These are phyloP conservation scores for Coptotermes formosanus DNA, from an alignment of 1,140 invertebrate species.

Conservation along the genomic window DNA sequence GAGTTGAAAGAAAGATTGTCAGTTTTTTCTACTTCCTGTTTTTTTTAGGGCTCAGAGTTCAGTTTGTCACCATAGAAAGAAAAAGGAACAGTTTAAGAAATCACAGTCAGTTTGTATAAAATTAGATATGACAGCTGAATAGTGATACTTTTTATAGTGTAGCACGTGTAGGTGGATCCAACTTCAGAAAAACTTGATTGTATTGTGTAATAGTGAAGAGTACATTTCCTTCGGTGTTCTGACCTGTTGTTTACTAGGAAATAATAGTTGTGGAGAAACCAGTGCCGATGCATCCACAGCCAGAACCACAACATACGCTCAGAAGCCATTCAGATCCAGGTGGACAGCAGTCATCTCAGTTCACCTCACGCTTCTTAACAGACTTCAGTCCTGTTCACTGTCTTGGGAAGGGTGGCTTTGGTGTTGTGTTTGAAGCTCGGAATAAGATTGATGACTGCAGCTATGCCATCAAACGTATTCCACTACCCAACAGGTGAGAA, in stretches of 20 bases:
- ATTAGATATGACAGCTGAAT: too few relatives aligned
- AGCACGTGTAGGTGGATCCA: too few relatives aligned
- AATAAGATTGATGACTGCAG: constrained; percentile 93
- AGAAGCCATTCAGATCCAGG: constrained; percentile 5
- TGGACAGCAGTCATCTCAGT: constrained; percentile 36
- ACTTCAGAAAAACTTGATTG: too few relatives aligned
- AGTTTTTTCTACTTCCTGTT: too few relatives aligned
- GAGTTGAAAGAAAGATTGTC: too few relatives aligned
- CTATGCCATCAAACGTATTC: constrained; percentile 95
- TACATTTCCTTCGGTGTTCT: too few relatives aligned
- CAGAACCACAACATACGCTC: neutral
- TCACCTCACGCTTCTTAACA: constrained; percentile 70
- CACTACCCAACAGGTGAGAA: constrained; percentile 74
- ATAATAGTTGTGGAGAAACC: constrained; percentile 46
- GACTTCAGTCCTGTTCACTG: constrained; percentile 85
- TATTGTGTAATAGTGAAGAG: too few relatives aligned
- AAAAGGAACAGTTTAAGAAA: too few relatives aligned
- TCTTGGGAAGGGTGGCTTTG: constrained; percentile 93
- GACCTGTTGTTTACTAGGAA: constrained; percentile 31
- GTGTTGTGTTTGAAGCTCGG: constrained; percentile 92
- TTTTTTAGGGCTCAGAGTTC: too few relatives aligned
- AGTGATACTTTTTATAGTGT: too few relatives aligned
- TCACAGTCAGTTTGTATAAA: too few relatives aligned
- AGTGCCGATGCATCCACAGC: constrained; percentile 21
- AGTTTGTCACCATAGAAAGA: too few relatives aligned